phyloP scores from a whole-genome alignment of 2,888 invertebrate species.

The Diplolepis rosae region DNA sequence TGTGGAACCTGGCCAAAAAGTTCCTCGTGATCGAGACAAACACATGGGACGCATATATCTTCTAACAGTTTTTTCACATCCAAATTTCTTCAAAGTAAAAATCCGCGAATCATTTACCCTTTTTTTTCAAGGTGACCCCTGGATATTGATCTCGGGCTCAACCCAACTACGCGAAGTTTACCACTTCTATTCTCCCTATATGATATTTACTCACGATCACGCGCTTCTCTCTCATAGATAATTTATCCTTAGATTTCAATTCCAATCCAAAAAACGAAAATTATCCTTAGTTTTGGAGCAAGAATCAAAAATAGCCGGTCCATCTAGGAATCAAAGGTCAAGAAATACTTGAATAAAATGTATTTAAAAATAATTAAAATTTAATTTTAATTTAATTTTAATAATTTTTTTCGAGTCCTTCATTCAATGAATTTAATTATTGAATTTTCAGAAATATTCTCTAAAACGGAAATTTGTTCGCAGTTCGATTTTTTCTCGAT shows the following conservation, averaged over 20 bases:
- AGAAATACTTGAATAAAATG: no score
- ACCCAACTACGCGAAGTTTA: constrained; percentile 5
- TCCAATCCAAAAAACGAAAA: neutral
- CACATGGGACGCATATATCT: neutral
- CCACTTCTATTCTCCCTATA: neutral
- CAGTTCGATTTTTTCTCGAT: neutral
- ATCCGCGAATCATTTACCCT: neutral
- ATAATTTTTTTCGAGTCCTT: no score
- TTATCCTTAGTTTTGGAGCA: no score
- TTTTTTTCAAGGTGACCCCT: constrained; percentile 21
- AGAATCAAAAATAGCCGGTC: no score
- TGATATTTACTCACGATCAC: neutral
- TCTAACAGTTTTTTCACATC: neutral
- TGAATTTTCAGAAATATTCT: no score
- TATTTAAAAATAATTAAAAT: no score
- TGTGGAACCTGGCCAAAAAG: neutral
- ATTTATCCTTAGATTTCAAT: neutral
- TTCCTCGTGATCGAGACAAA: constrained; percentile 21
- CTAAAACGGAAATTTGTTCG: no score
- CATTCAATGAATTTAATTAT: no score
- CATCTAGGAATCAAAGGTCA: no score
- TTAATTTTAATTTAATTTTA: no score
- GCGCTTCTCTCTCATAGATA: neutral
- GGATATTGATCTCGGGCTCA: constrained; percentile 15
- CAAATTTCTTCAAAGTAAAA: neutral